Evolutionary conservation across 1,140 invertebrate genomes (phyloP).

Genomic region (Luehdorfia chinensis): DNA sequence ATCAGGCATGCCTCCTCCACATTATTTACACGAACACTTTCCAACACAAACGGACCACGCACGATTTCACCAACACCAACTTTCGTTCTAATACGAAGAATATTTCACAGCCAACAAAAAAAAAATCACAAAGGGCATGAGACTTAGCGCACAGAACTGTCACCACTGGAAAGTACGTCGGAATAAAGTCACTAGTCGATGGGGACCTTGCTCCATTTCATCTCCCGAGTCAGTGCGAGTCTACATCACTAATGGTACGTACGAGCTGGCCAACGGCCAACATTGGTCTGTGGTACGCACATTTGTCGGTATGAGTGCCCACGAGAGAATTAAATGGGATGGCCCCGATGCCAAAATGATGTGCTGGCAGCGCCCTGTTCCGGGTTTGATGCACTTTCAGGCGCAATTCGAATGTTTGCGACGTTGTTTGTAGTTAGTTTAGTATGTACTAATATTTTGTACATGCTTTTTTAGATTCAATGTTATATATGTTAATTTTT

Average conservation of each 20-base stretch:
- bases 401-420: no score
- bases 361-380: conserved; percentile 24
- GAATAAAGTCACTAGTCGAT: conserved; percentile 29
- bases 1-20: conserved; percentile 49
- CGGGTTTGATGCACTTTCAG: conserved; percentile 25
- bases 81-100: background rate
- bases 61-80: no score
- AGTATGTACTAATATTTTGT: no score
- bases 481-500: no score
- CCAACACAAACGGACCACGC: conserved; percentile 13
- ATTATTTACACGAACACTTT: no score
- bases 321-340: conserved; percentile 8
- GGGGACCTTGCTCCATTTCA: conserved; percentile 52
- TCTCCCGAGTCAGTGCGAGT: conserved; percentile 22
- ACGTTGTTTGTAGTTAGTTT: no score
- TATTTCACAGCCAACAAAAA: background rate
- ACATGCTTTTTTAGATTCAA: no score
- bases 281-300: background rate
- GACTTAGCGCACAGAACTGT: background rate
- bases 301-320: background rate
- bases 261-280: conserved; percentile 24
- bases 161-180: conserved; percentile 12
- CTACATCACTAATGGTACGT: background rate
- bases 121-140: no score
- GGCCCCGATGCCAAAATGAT: conserved; percentile 14